Evolutionary conservation across 92 coral and sea anemone species (phyloP), one percentile per base, ranked within the genome.

Genomic region (Muricea muricata): DNA sequence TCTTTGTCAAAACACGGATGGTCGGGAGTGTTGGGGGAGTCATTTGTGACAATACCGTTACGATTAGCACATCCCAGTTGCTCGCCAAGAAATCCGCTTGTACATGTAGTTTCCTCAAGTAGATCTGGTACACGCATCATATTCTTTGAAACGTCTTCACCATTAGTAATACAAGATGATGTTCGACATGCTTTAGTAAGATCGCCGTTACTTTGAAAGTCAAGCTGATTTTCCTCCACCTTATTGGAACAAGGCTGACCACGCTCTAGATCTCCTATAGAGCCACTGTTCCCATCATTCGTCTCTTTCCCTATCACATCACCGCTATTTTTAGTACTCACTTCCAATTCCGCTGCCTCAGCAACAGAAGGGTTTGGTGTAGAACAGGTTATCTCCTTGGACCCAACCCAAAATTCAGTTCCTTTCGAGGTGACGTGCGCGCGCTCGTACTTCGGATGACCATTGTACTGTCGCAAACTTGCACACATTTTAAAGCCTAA

Each of bases 121-220:
- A 4, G n/a, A 14, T 3, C 69, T 58, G 60, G n/a, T 13, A 17
- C 23, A 58, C 68, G 21, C 55, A 77, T 37, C 39, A 56, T 58
- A 10, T 30, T 20, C 34, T 42, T 40, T 11, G 55, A 18, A 32
- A 1, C 26, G 7, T 17, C 41, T 9, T n/a, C 26, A 17, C 73
- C 20, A 54, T 17, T 54, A 73, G 63, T 13, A 82, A 74, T 41
- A 81, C 76, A 58, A 24, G 21, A 41, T 65, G 68, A 63, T 71
- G 65, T n/a, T 45, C 60, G 45, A 40, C 76, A 1, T 52, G 65
- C 33, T 35, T 26, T 37, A 65, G 55, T 20, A 42, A 25, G 13
- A n/a, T 23, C 37, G 7, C 60, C 4, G 75, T 1, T 4, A 57
- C 31, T 28, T 14, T n/a, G 65, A 21, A 0, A 0, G 31, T 57